A percentile compares a stretch with the other conserved stretches of the same genome.
These are phyloP conservation scores for Bradypodion pumilum DNA, from an alignment of 2,797 vertebrate species.

Conservation along the genomic window DNA sequence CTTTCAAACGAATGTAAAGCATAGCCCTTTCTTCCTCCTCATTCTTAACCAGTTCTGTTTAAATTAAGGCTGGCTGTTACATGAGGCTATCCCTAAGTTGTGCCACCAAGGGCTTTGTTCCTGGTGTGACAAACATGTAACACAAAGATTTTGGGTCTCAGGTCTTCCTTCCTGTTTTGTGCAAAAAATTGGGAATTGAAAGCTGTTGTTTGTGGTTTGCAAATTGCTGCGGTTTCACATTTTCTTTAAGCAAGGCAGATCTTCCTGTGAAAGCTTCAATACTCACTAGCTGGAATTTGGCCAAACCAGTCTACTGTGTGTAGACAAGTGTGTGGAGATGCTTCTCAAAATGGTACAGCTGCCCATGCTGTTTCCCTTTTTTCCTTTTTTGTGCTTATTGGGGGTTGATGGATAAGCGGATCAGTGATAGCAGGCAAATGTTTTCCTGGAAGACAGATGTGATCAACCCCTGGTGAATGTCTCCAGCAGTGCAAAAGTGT, in stretches of 20 bases:
- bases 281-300: too few species aligned
- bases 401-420: too few species aligned
- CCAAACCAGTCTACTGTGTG: too few species aligned
- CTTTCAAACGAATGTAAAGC: neutral
- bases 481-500: neutral
- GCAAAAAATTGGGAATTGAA: neutral
- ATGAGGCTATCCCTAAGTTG: neutral
- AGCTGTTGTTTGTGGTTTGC: neutral
- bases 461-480: neutral
- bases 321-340: too few species aligned
- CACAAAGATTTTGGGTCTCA: neutral
- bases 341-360: too few species aligned
- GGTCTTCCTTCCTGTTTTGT: neutral
- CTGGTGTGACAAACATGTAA: neutral
- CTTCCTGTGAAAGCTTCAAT: too few species aligned
- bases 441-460: neutral
- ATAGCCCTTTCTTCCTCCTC: neutral
- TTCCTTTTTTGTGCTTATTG: too few species aligned
- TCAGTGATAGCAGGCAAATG: neutral
- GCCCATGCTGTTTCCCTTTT: too few species aligned
- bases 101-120: neutral
- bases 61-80: neutral
- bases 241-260: too few species aligned
- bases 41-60: neutral
- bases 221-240: too few species aligned